phyloP scores from a whole-genome alignment of 2,797 vertebrate species.

The Acropternis orthonyx region DNA sequence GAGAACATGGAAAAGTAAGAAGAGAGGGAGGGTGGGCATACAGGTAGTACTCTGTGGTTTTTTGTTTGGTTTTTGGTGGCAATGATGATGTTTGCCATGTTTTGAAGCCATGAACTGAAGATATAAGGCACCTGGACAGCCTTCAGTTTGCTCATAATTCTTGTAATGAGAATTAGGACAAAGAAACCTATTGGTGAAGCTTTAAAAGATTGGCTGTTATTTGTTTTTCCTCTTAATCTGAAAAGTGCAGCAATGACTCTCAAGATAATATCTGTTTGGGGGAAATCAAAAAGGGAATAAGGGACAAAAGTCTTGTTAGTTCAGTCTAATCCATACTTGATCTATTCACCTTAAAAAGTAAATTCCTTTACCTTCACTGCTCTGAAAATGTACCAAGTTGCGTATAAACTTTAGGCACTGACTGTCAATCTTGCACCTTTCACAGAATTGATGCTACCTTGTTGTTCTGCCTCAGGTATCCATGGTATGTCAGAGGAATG shows the following conservation, averaged over 20 bases:
- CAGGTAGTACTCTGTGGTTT: neutral
- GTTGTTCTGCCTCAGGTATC: conserved; percentile 8
- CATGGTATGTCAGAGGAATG: conserved; percentile 5
- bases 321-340: neutral
- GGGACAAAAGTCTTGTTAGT: neutral
- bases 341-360: neutral
- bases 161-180: neutral
- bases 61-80: neutral
- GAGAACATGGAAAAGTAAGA: neutral
- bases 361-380: neutral
- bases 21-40: neutral
- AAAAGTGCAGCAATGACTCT: neutral
- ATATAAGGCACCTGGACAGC: neutral
- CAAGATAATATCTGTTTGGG: neutral
- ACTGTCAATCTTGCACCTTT: neutral
- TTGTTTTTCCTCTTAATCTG: neutral
- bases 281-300: neutral
- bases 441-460: neutral
- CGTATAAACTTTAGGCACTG: neutral
- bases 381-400: neutral
- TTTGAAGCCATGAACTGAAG: neutral
- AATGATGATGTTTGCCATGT: neutral
- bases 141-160: neutral
- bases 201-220: neutral
- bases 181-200: neutral